phyloP scores from a whole-genome alignment of 2,113 vertebrate genomes.

The Diadophis punctatus region DNA sequence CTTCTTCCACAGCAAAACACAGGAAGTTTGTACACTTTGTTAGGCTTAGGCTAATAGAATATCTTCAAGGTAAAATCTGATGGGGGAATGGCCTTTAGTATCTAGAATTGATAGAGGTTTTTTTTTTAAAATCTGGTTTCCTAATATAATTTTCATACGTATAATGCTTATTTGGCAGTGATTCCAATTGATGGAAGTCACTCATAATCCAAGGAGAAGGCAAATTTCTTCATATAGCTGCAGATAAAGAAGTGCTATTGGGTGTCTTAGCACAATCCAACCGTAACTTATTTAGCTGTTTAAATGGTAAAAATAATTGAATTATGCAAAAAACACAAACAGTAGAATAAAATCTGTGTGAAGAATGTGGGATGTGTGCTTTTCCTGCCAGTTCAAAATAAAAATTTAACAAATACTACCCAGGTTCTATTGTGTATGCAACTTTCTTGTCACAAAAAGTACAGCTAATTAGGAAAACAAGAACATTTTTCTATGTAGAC shows the following conservation, averaged over 20 bases:
- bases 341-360: not conserved
- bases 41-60: not conserved
- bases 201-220: not conserved
- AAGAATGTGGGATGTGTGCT: too few relatives aligned
- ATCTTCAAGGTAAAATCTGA: not conserved
- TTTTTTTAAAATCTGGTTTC: not conserved
- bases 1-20: not conserved
- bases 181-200: not conserved
- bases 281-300: not conserved
- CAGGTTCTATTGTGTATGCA: not conserved
- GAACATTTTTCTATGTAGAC: not conserved
- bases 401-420: not conserved
- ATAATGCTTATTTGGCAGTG: not conserved
- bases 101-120: not conserved
- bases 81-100: not conserved
- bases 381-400: not conserved
- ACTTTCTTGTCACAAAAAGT: conserved; percentile 33
- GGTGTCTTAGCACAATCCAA: not conserved
- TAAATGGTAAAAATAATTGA: not conserved
- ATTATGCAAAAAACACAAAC: not conserved
- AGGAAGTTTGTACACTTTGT: not conserved
- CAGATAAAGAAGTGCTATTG: not conserved
- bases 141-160: not conserved
- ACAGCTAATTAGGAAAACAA: not conserved
- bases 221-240: not conserved